These are phyloP conservation scores for Drymodes brunneopygia DNA, from an alignment of 2,113 vertebrate genomes.

Conservation along the genomic window DNA sequence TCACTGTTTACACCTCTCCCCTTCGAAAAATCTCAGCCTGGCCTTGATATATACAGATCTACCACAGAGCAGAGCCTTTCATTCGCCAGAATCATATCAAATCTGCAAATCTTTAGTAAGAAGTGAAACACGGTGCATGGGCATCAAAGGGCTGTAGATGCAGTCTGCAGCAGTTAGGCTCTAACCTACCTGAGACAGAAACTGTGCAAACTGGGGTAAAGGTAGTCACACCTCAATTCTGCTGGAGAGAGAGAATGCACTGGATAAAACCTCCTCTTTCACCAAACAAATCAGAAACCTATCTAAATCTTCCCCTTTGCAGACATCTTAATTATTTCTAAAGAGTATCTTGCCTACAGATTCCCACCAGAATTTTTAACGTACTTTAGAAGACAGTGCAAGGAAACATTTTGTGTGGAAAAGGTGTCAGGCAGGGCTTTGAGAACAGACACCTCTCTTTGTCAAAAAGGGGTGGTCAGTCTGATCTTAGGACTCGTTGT, in stretches of 20 bases:
- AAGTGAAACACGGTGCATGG: fast-evolving
- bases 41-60: neutral
- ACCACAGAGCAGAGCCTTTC: neutral
- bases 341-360: neutral
- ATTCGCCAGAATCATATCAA: neutral
- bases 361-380: neutral
- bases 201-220: neutral
- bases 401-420: neutral
- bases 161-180: neutral
- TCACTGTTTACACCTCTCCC: neutral
- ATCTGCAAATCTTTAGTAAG: neutral
- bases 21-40: neutral
- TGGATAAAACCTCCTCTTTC: neutral
- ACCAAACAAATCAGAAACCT: neutral
- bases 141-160: neutral
- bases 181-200: neutral
- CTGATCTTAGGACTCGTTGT: neutral
- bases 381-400: neutral
- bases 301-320: neutral
- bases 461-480: neutral
- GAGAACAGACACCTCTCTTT: neutral
- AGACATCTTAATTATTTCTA: neutral
- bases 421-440: neutral
- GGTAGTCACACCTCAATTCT: neutral
- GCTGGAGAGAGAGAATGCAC: neutral